Conservation (phyloP, 2,113 vertebrate genomes). For the Echinops telfairi region DNA sequence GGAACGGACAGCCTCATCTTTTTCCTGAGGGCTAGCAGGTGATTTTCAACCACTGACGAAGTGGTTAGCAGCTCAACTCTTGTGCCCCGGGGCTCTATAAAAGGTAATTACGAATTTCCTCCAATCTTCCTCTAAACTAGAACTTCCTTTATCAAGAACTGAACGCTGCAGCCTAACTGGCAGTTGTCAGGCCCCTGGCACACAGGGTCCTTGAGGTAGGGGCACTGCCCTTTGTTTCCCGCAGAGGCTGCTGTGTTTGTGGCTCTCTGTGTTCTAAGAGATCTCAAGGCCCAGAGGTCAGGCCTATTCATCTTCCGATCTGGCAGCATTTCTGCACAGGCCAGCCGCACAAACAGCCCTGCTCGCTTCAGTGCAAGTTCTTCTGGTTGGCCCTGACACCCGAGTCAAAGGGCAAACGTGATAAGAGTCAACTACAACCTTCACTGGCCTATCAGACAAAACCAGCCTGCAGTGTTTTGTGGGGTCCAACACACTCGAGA, state of each 20-base stretch:
- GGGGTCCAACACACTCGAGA: conserved; percentile 54
- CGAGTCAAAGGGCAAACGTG: conserved; percentile 78
- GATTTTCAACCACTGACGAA: background rate
- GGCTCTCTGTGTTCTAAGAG: conserved; percentile 84
- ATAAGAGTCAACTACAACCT: conserved; percentile 78
- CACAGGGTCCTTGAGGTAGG: conserved; percentile 68
- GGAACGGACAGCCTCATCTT: too few relatives aligned
- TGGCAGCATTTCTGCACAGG: conserved; percentile 80
- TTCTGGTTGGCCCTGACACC: conserved; percentile 79
- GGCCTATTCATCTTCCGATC: conserved; percentile 79
- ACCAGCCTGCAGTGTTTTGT: conserved; percentile 69
- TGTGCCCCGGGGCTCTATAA: background rate
- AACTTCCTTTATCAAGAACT: background rate
- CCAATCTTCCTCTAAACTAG: background rate
- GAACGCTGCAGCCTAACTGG: background rate
- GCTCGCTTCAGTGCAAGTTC: conserved; percentile 79
- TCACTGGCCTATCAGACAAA: conserved; percentile 67
- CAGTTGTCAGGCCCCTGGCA: conserved; percentile 70
- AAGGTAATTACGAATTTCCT: conserved; percentile 36
- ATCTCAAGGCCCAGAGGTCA: conserved; percentile 79
- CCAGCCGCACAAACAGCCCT: conserved; percentile 77
- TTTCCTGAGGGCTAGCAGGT: background rate
- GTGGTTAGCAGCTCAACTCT: too few relatives aligned
- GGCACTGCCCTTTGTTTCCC: conserved; percentile 73
- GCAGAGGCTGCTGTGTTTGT: conserved; percentile 71